Evolutionary conservation across 2,888 invertebrate species (phyloP), one percentile per base, ranked within the genome.

Genomic region (Tetramorium bicarinatum): DNA sequence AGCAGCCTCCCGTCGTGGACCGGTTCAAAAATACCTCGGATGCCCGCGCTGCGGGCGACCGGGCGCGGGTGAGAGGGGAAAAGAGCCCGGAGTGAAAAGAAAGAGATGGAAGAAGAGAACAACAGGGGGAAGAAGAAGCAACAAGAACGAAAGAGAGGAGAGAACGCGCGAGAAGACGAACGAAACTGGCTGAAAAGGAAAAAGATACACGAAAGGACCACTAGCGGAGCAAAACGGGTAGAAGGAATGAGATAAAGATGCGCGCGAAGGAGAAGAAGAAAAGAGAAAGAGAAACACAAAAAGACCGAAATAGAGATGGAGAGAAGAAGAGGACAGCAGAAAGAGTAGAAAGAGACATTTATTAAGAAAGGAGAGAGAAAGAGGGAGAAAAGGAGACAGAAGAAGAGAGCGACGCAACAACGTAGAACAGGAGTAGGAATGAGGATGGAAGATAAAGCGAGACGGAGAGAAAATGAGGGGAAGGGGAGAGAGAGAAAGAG

Each of bases 11-110:
- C 92, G 91, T 91, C 93, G 92, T 93, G 94, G 94, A 94, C 94
- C 94, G 94, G 94, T 94, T 94, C 94, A 94, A 94, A 94, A 94
- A 94, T 94, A 94, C 93, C 93, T 94, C 92, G 92, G 93, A 94
- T 94, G 91, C 91, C 90, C 94, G 92, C 92, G 92, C 92, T 90
- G 91, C 91, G 92, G 92, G 88, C 90, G 92, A 91, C 91, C 87
- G 89, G 88, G 87, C 69, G 75, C 79, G 77, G 67, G 80, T 54
- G 82, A 76, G 82, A 56, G 52, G 67, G 69, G 71, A 47, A 56
- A 80, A 49, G 61, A 74, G 72, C 47, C 69, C 44, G 72, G 84
- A 87, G 83, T 82, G 77, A 79, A 79, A 81, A 86, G 76, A 85
- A 81, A 85, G 81, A 85, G 85, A 85, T 34, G 34, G 84, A 67